phyloP scores from a whole-genome alignment of 1,140 invertebrate genomes.

The Drosophila pallidifrons region DNA sequence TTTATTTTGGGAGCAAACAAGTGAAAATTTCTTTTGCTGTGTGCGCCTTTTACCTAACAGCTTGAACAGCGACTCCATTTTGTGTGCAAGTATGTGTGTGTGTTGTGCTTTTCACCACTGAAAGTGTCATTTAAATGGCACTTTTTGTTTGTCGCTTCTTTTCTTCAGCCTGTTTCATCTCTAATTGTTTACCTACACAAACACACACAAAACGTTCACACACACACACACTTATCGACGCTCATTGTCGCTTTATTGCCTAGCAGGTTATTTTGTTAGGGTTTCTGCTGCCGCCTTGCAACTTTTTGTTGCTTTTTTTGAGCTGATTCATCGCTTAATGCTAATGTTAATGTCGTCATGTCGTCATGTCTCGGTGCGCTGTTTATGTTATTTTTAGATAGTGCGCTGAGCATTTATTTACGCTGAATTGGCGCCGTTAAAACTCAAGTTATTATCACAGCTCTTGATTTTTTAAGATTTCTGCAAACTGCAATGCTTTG shows the following conservation, averaged over 20 bases:
- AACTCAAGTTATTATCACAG: slow-evolving; percentile 22
- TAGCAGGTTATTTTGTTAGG: slow-evolving; percentile 43
- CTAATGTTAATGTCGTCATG: slow-evolving; percentile 62
- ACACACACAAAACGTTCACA: slow-evolving; percentile 6
- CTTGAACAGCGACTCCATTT: slow-evolving; percentile 48
- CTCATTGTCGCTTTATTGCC: neutral
- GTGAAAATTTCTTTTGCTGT: slow-evolving; percentile 52
- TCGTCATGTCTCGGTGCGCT: slow-evolving; percentile 54
- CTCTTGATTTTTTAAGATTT: neutral
- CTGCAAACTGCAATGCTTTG: slow-evolving; percentile 25
- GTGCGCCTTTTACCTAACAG: slow-evolving; percentile 21
- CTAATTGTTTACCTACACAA: slow-evolving; percentile 57
- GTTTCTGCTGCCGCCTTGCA: slow-evolving; percentile 39
- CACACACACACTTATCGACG: slow-evolving; percentile 38
- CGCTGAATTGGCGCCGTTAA: slow-evolving; percentile 26
- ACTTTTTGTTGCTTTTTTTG: slow-evolving; percentile 24
- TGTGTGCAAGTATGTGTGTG: slow-evolving; percentile 18
- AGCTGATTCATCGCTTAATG: slow-evolving; percentile 65
- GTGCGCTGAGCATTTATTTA: neutral
- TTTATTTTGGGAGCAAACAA: slow-evolving; percentile 33
- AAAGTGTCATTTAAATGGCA: slow-evolving; percentile 74
- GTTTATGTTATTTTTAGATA: slow-evolving; percentile 48
- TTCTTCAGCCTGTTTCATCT: slow-evolving; percentile 52
- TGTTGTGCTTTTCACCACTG: slow-evolving; percentile 67
- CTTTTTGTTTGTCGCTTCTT: slow-evolving; percentile 58